Percentiles rank a stretch among this genome's conserved stretches.
These are phyloP conservation scores for Pseudonaja textilis DNA, from an alignment of 2,113 vertebrate genomes.

Conservation along the genomic window DNA sequence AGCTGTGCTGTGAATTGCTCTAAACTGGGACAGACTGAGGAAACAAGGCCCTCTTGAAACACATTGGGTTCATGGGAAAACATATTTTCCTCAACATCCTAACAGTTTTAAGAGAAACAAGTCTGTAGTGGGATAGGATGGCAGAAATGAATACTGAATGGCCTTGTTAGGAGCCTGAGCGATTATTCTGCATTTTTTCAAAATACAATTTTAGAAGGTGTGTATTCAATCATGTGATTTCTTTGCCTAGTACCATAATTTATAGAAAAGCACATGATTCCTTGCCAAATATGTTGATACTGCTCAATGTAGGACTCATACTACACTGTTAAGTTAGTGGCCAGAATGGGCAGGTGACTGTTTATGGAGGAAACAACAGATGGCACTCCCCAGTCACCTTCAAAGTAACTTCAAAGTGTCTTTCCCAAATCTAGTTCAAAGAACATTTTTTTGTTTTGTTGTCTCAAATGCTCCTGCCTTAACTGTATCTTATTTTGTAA, in stretches of 20 bases:
- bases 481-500: not conserved
- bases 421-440: not conserved
- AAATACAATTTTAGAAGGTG: not conserved
- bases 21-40: not conserved
- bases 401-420: not conserved
- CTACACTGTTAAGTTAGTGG: not conserved
- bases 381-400: not conserved
- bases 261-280: not conserved
- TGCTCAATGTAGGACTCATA: not conserved
- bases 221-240: not conserved
- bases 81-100: not conserved
- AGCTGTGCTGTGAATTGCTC: conserved; percentile 6
- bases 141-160: not conserved
- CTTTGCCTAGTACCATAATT: too few species aligned
- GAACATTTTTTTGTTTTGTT: not conserved
- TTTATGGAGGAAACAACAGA: not conserved
- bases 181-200: not conserved
- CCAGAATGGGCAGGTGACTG: not conserved
- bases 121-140: not conserved
- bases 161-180: not conserved
- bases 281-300: not conserved
- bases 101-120: not conserved
- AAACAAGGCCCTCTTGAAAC: not conserved
- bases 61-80: not conserved
- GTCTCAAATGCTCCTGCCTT: not conserved